A percentile compares a stretch with the other conserved stretches of the same genome.
Conservation (phyloP, 2,113 vertebrate genomes). For the Pachypanchax playfairii region DNA sequence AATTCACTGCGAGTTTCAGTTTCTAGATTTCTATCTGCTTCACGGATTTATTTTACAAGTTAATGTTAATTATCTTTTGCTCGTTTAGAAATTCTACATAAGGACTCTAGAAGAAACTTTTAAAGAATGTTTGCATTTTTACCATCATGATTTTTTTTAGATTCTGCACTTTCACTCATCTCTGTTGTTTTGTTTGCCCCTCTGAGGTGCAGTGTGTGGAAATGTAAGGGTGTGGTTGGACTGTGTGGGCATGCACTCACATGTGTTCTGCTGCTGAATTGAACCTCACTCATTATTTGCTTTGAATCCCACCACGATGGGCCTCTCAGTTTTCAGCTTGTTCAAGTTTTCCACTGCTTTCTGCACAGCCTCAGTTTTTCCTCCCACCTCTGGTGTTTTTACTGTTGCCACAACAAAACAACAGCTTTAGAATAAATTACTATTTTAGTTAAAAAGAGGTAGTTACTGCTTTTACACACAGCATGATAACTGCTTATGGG, state of each 20-base stretch:
- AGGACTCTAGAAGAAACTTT: neutral
- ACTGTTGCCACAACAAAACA: slow-evolving; percentile 1
- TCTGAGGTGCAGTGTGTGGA: neutral
- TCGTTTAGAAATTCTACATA: neutral
- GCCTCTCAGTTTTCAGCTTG: neutral
- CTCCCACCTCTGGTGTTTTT: slow-evolving; percentile 26
- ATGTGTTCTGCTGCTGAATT: neutral
- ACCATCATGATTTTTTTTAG: neutral
- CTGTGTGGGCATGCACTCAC: slow-evolving; percentile 25
- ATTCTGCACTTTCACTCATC: neutral
- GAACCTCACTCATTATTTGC: too few relatives aligned
- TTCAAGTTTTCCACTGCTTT: slow-evolving; percentile 30
- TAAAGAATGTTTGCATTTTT: too few relatives aligned
- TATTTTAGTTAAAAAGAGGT: too few relatives aligned
- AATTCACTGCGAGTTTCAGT: neutral
- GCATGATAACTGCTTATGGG: slow-evolving; percentile 1
- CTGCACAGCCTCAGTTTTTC: neutral
- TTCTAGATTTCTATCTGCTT: too few relatives aligned
- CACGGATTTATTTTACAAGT: neutral
- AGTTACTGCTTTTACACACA: too few relatives aligned
- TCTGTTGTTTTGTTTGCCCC: neutral
- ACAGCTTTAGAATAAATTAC: neutral
- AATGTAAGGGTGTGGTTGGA: slow-evolving; percentile 37
- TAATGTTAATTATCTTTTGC: neutral
- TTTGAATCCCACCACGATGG: slow-evolving; percentile 6